Conservation (phyloP, 2,888 invertebrate genomes). For the Pollenia angustigena region DNA sequence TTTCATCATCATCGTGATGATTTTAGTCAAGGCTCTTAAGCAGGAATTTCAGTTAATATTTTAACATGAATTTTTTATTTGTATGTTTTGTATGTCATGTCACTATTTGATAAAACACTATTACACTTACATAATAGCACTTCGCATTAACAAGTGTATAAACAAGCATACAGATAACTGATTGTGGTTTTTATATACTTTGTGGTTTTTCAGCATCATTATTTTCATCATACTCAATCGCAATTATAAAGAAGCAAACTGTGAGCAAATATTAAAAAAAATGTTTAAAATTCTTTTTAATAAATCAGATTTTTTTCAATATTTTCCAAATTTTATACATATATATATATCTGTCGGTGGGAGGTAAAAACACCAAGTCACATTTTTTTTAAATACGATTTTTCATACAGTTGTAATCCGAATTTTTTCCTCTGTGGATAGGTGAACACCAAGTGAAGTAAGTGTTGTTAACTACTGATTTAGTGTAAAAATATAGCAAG, state of each 20-base stretch:
- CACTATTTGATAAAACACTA: slow-evolving; percentile 6
- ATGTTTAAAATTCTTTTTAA: too few relatives aligned
- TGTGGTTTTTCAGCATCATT: not conserved
- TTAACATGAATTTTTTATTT: slow-evolving; percentile 26
- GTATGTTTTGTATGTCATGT: not conserved
- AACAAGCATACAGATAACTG: not conserved
- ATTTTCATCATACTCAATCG: not conserved
- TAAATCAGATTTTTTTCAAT: too few relatives aligned
- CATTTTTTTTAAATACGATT: too few relatives aligned
- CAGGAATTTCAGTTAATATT: slow-evolving; percentile 31
- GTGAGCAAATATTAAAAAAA: not conserved
- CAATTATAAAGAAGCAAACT: not conserved
- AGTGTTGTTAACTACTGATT: too few relatives aligned
- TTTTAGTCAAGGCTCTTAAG: not conserved
- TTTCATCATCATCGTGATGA: not conserved
- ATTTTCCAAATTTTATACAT: too few relatives aligned
- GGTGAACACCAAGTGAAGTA: too few relatives aligned
- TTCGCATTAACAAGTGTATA: too few relatives aligned
- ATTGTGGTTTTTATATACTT: slow-evolving; percentile 11
- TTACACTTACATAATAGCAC: not conserved
- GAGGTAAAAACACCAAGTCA: too few relatives aligned
- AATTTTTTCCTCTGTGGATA: too few relatives aligned
- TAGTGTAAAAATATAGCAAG: too few relatives aligned
- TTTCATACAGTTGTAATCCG: too few relatives aligned
- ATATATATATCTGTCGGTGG: too few relatives aligned